A percentile compares a stretch with the other conserved stretches of the same genome.
Evolutionary conservation across 2,797 vertebrate species (phyloP).

Genomic region (Gorsachius magnificus): DNA sequence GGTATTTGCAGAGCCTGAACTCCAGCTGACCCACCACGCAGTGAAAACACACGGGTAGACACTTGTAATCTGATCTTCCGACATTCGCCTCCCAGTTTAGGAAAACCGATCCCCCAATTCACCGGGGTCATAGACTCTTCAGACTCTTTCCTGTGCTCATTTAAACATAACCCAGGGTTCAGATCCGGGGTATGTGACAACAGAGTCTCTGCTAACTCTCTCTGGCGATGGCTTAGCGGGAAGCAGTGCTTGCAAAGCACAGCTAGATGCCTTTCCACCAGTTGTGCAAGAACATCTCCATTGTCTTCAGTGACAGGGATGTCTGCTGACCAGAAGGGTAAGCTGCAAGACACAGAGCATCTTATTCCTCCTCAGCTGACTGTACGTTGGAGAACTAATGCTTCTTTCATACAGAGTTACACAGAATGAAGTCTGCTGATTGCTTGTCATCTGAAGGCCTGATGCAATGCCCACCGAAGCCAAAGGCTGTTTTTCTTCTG

Average conservation of each 20-base stretch:
- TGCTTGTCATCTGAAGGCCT: conserved; percentile 6
- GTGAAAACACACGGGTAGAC: not conserved
- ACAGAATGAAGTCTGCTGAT: conserved; percentile 8
- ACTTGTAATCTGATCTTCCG: conserved; percentile 32
- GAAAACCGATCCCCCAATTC: not conserved
- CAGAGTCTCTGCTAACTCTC: not conserved
- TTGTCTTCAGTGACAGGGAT: not conserved
- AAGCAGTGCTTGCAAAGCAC: not conserved
- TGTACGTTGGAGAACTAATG: not conserved
- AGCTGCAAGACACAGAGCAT: not conserved
- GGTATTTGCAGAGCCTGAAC: conserved; percentile 58
- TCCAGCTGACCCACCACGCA: conserved; percentile 11
- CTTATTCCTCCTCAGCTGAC: conserved; percentile 10
- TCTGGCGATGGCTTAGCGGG: not conserved
- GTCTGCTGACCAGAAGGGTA: not conserved
- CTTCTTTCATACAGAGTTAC: conserved; percentile 19
- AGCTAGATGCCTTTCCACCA: not conserved
- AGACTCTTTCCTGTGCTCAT: not conserved
- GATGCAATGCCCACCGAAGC: not conserved
- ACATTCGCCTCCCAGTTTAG: not conserved
- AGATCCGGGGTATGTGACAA: not conserved
- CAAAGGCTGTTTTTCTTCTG: conserved; percentile 23
- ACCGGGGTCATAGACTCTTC: not conserved
- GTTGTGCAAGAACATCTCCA: not conserved
- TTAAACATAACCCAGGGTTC: conserved; percentile 30